Percentiles rank a stretch among this genome's conserved stretches.
Conservation (phyloP, 2,888 invertebrate genomes). For the Erannis defoliaria region DNA sequence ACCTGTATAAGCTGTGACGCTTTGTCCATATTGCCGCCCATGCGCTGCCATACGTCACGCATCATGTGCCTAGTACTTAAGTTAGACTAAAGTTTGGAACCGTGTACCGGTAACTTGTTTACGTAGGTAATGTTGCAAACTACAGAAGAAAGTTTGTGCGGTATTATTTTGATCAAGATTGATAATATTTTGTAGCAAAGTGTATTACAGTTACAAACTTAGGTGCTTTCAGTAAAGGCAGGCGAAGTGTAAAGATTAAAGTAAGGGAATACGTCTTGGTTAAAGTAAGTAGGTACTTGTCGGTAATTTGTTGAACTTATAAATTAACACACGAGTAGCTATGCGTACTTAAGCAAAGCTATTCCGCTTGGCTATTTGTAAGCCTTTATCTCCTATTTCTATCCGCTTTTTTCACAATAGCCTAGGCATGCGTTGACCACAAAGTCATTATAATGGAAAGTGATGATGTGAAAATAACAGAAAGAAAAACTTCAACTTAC, state of each 20-base stretch:
- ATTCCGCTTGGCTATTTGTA: too few relatives aligned
- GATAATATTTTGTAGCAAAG: slow-evolving; percentile 1
- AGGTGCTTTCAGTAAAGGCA: background rate
- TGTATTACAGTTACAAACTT: background rate
- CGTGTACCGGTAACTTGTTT: slow-evolving; percentile 3
- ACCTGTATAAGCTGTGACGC: too few relatives aligned
- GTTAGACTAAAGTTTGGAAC: slow-evolving; percentile 4
- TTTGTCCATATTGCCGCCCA: background rate
- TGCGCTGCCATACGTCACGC: background rate
- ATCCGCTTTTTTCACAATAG: too few relatives aligned
- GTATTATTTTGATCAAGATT: slow-evolving; percentile 13
- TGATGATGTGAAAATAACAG: too few relatives aligned
- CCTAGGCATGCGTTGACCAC: too few relatives aligned
- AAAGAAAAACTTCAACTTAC: too few relatives aligned
- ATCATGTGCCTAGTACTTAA: background rate
- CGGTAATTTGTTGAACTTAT: too few relatives aligned
- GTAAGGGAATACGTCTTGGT: background rate
- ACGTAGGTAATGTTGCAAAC: slow-evolving; percentile 9
- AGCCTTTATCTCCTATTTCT: too few relatives aligned
- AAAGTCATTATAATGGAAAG: too few relatives aligned
- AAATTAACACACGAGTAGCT: too few relatives aligned
- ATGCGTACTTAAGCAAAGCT: too few relatives aligned
- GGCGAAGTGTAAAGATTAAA: background rate
- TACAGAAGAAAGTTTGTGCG: slow-evolving; percentile 1
- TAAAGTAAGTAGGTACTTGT: background rate